Evolutionary conservation across 2,888 invertebrate genomes (phyloP).

Genomic region (Cosmorhoe ocellata): DNA sequence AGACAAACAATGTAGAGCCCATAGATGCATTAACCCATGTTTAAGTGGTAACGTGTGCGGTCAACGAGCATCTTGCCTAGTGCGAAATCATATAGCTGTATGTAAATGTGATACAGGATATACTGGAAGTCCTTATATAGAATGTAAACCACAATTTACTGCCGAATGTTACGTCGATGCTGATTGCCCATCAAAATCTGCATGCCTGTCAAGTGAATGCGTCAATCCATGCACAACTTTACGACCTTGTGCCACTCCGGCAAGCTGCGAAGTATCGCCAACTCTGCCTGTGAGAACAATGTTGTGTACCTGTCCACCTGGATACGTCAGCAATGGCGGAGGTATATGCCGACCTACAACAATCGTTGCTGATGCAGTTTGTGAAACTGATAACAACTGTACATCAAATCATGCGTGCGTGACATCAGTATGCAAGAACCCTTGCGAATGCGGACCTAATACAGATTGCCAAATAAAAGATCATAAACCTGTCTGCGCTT

Average conservation of each 20-base stretch:
- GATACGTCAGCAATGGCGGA: constrained; percentile 92
- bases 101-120: constrained; percentile 91
- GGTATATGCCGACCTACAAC: constrained; percentile 90
- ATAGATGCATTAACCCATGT: constrained; percentile 93
- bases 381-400: constrained; percentile 90
- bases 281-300: constrained; percentile 93
- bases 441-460: constrained; percentile 93
- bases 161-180: constrained; percentile 91
- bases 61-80: constrained; percentile 89
- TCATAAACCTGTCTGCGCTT: constrained; percentile 94
- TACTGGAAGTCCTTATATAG: constrained; percentile 91
- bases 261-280: constrained; percentile 90
- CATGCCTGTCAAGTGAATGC: constrained; percentile 91
- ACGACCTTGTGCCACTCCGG: constrained; percentile 90
- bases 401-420: constrained; percentile 89
- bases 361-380: constrained; percentile 84
- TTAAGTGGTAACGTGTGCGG: constrained; percentile 89
- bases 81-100: constrained; percentile 91
- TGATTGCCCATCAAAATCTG: constrained; percentile 90
- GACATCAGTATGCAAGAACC: constrained; percentile 90
- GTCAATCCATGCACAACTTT: constrained; percentile 91
- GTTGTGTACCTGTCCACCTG: constrained; percentile 94
- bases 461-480: constrained; percentile 92
- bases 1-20: constrained; percentile 92
- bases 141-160: constrained; percentile 87